phyloP scores from a whole-genome alignment of 2,113 vertebrate genomes.

The Macquaria ambigua region DNA sequence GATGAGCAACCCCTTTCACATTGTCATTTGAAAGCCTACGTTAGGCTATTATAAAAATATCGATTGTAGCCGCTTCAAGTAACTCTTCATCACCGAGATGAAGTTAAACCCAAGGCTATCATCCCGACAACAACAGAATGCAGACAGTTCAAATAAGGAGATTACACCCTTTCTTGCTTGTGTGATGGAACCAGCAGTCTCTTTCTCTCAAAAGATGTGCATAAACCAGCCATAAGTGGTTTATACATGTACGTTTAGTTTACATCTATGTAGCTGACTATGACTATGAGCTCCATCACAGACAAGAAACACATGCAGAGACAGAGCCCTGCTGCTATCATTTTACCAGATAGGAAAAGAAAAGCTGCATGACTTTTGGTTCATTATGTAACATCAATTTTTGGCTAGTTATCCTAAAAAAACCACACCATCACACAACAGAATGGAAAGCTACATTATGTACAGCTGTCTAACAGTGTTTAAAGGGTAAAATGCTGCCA shows the following conservation, averaged over 20 bases:
- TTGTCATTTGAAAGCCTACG: background rate
- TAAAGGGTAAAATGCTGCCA: constrained; percentile 13
- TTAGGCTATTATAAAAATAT: background rate
- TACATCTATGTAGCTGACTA: background rate
- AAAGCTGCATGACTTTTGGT: constrained; percentile 3
- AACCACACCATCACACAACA: background rate
- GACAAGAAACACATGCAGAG: background rate
- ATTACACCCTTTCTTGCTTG: background rate
- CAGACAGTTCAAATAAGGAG: background rate
- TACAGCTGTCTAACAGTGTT: constrained; percentile 2
- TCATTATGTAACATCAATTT: background rate
- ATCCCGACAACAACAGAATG: too few species aligned
- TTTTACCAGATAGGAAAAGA: background rate
- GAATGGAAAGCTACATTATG: constrained; percentile 11
- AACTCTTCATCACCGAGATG: background rate
- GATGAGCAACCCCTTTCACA: background rate
- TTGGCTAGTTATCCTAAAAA: background rate
- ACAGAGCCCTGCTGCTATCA: background rate
- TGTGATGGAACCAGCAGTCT: background rate
- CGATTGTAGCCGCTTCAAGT: background rate
- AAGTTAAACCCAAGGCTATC: too few species aligned
- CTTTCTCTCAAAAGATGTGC: background rate
- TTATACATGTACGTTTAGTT: background rate
- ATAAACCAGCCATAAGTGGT: background rate
- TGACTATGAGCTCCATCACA: background rate